Base-by-base conservation (phyloP, 2,888 invertebrate genomes). In the Sminthurinus aureus region DNA sequence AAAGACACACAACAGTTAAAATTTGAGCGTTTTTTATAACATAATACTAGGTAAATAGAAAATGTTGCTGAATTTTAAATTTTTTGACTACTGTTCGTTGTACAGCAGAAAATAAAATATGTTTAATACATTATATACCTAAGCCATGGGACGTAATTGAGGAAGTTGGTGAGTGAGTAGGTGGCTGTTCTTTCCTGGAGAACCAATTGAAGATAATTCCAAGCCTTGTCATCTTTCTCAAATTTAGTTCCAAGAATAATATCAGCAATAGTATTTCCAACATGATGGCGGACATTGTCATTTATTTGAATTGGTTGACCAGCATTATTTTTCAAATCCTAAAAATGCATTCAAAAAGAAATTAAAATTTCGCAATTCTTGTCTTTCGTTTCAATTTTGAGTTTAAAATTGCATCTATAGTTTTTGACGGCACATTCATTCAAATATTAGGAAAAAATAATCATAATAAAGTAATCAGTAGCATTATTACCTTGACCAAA, bases 101-200 rank as follows among this genome's bases (percentile, higher is more conserved):
- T 20, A 3, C 3, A 69, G 11, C 4, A 69, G 74, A 4, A 13
- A 74, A 74, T 38, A 38, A 38, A 24, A 26, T 24, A 26, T 26
- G 2, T 74, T 24, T 52, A 75, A 51, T 15, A 13, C 11, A 18
- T 75, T 26, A 18, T 75, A 71, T 87, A 95, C 94, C 95, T 93
- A 73, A 96, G 90, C 89, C 94, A 93, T 18, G 97, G 96, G 86
- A 97, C 91, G 90, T 96, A 97, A 90, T 97, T 97, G 2, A 96
- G 92, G 15, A 94, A 93, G 1, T 95, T 96, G 0, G 96, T 94
- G 2, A 97, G 93, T 0, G 96, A 96, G 89, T 97, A 94, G 89
- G 94, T 93, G 89, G 95, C 94, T 78, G 95, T 93, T 0, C 96
- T 96, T 90, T 96, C 95, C 89, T 96, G 96, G 90, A 96, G 95